Base-by-base conservation (phyloP, 2,113 vertebrate species). In the Natator depressus region DNA sequence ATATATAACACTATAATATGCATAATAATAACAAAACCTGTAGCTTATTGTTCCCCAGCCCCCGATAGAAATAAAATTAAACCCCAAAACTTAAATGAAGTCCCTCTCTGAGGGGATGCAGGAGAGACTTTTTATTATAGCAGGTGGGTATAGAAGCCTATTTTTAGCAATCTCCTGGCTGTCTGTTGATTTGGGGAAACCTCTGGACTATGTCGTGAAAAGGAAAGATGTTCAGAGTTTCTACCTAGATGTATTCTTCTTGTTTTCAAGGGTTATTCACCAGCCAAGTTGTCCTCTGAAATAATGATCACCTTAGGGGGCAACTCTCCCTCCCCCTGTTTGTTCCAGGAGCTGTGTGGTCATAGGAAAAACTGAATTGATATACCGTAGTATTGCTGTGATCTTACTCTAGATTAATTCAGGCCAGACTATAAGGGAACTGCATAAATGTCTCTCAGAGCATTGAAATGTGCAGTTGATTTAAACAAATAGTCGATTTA, bases 311-410 rank as follows among this genome's bases (percentile, higher is more conserved):
- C 95, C 93, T 78, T 20, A 8, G 2, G 55, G 76, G 65, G 79
- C 47, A 10, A 83, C 31, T 50, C 46, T 94, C 79, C 46, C 11
- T 79, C 13, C 86, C 29, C 62, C 53, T 80, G 10, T 57, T 35
- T 76, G 49, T 94, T 93, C 94, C 91, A 91, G 80, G 90, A 49
- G 29, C 35, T 81, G 82, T 5, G 16, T 81, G 80, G 87, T 82
- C 35, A 12, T 92, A 91, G 94, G 95, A 94, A 94, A 93, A 97
- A 88, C 22, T 93, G 93, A 96, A 38, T 10, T n/a, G 81, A 10
- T 51, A 3, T 14, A 57, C 50, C 35, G 46, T n/a, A 27, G 83
- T 16, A 1, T 53, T 29, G 54, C 53, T 53, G 1, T 17, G 29
- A 89, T 4, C n/a, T 80, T 80, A 2, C 16, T 1, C 14, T 6